Base-by-base conservation (phyloP, 2,888 invertebrate genomes). In the Salticus scenicus region DNA sequence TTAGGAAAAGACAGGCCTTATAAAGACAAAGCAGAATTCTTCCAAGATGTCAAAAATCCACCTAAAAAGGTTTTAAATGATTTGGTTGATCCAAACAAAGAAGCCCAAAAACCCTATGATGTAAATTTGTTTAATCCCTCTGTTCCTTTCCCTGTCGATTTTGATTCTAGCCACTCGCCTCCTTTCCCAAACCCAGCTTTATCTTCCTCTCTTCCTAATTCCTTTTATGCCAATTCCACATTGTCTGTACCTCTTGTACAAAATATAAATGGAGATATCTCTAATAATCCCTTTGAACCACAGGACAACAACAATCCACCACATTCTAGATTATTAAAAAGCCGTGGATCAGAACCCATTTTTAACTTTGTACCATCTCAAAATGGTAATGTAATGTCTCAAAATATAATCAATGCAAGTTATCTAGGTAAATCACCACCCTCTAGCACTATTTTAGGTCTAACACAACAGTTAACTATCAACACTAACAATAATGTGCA, bases 1-100 rank as follows among this genome's bases (percentile, higher is more conserved):
- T 93, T 97, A 91, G 97, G 97, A 91, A 94, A 95, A 92, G 96
- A 95, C 92, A 96, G 96, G 92, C 97, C 97, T 88, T 97, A 97
- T 93, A 94, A 97, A 91, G 97, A 97, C 93, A 96, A 96, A 93
- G 97, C 97, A 93, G 96, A 96, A 92, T 97, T 97, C 93, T 97
- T 97, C 93, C 96, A 97, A 93, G 96, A 97, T 92, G 93, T 97
- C 90, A 97, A 97, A 93, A 97, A 97, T 92, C 97, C 97, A 89
- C 96, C 97, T 90, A 96, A 97, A 93, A 96, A 96, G 93, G 95
- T 96, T 88, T 94, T 97, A 90, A 96, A 97, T 93, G 97, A 97
- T 92, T 93, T 97, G 91, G 95, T 94, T 20, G 90, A 89, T 1
- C 74, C 77, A 28, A 80, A 47, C 69, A 78, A 72, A 33, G 76